Evolutionary conservation across 2,797 vertebrate species (phyloP).

Genomic region (Antrozous pallidus): DNA sequence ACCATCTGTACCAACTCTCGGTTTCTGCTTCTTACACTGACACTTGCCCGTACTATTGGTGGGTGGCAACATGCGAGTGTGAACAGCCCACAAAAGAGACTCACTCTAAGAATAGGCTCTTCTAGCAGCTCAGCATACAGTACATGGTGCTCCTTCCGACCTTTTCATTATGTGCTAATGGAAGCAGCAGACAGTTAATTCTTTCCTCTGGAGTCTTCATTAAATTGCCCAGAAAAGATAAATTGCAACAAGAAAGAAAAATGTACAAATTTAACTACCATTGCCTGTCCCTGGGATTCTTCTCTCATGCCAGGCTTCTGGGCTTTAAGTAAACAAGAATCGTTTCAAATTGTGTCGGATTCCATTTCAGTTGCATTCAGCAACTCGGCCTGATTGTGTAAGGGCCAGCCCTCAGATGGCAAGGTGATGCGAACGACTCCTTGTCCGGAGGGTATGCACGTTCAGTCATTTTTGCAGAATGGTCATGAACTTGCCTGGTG

Average conservation of each 20-base stretch:
- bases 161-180: constrained; percentile 74
- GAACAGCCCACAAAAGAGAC: constrained; percentile 55
- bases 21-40: background rate
- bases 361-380: constrained; percentile 27
- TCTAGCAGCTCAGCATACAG: constrained; percentile 37
- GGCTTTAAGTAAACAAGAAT: constrained; percentile 61
- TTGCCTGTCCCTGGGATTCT: constrained; percentile 34
- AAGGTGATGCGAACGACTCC: background rate
- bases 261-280: constrained; percentile 66
- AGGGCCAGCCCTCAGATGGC: background rate
- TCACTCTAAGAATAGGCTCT: constrained; percentile 60
- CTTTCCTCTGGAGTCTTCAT: constrained; percentile 71
- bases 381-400: constrained; percentile 16
- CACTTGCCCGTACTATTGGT: constrained; percentile 1
- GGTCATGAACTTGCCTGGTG: background rate
- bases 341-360: constrained; percentile 60
- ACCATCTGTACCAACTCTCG: background rate
- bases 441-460: background rate
- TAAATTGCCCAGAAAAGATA: constrained; percentile 70
- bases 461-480: background rate
- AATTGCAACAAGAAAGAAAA: constrained; percentile 66
- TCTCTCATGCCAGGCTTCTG: constrained; percentile 36
- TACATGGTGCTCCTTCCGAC: constrained; percentile 55
- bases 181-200: constrained; percentile 73
- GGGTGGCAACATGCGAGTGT: constrained; percentile 33